A percentile compares a stretch with the other conserved stretches of the same genome.
Conservation (phyloP, 2,113 vertebrate species). For the Passer domesticus region DNA sequence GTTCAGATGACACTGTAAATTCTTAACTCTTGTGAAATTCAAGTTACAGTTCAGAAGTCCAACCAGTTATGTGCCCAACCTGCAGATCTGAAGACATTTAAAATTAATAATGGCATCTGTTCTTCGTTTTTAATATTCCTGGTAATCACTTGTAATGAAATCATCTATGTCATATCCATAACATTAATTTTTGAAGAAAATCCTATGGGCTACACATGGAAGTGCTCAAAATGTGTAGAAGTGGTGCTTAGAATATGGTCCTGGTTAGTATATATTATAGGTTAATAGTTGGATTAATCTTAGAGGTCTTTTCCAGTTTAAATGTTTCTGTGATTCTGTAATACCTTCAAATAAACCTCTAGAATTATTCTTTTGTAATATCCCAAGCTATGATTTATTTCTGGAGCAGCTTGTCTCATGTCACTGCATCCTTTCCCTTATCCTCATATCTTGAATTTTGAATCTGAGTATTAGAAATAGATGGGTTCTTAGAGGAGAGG, state of each 20-base stretch:
- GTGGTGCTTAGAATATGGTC: not conserved
- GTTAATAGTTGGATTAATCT: not conserved
- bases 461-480: not conserved
- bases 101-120: not conserved
- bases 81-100: not conserved
- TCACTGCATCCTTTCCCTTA: not conserved
- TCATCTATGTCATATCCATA: not conserved
- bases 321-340: not conserved
- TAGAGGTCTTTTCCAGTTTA: not conserved
- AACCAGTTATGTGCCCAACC: not conserved
- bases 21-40: not conserved
- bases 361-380: not conserved
- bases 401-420: not conserved
- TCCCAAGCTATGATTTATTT: not conserved
- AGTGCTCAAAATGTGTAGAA: not conserved
- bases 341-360: not conserved
- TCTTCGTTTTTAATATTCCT: not conserved
- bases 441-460: not conserved
- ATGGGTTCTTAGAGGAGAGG: not conserved
- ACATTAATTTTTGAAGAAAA: not conserved
- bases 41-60: not conserved
- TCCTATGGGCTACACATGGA: too few relatives aligned
- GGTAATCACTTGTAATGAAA: not conserved
- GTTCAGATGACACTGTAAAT: not conserved
- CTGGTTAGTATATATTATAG: too few relatives aligned